Base-by-base conservation (phyloP, 2,888 invertebrate species). In the Chloroclysta siterata region DNA sequence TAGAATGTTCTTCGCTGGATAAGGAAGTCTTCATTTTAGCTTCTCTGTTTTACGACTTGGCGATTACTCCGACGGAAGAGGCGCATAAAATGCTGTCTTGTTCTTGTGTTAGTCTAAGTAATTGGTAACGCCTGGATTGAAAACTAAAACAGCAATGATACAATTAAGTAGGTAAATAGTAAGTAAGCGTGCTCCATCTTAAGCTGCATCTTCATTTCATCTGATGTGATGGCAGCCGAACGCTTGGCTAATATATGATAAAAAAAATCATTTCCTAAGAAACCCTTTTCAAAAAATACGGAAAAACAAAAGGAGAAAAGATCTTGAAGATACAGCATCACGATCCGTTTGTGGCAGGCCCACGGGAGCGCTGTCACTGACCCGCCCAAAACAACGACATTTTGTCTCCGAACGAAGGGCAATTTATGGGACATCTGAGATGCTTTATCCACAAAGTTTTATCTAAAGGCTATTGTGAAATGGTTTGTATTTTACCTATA, bases 21-120 rank as follows among this genome's bases (percentile, higher is more conserved):
- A 64, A 73, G 65, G 29, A 65, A 65, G 62, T 72, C 75, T 79
- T 77, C 73, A 77, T 78, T 78, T 72, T 73, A 73, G 76, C 79
- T 73, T 66, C 69, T 63, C 72, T 69, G 69, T 73, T 79, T 77
- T 74, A 78, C 70, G 76, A 77, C 69, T 69, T 67, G 55, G 65
- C 53, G 72, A 71, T 80, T 57, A 63, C 54, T 46, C 53, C 62
- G 53, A 46, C 60, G 17, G n/a, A 15, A 46, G 57, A 54, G 52
- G 44, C 36, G 55, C 22, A 48, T 55, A 57, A 66, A 63, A 62
- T 56, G 65, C 68, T 63, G n/a, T 14, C 57, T 28, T 52, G 52
- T 60, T 65, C 60, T 65, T 60, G 42, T 59, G 50, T 46, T 22
- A 60, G 47, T 39, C 42, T 7, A 29, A 48, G 50, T 57, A 41